phyloP scores from a whole-genome alignment of 1,140 invertebrate species.

The Drosophila kanapiae region DNA sequence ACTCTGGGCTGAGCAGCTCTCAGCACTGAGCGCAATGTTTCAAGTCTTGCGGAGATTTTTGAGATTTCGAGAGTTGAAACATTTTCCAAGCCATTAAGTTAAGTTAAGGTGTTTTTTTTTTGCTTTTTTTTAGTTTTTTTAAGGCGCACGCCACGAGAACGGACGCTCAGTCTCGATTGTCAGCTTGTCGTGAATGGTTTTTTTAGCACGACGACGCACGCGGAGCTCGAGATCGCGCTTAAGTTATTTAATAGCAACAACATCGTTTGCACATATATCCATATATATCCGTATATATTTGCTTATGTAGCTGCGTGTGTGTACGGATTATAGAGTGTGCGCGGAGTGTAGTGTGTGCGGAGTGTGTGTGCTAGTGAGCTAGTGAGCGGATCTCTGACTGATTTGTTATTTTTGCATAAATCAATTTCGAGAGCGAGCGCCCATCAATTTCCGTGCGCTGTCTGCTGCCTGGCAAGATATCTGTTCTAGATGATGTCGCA shows the following conservation, averaged over 20 bases:
- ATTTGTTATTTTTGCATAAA: conserved; percentile 74
- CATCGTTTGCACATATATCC: conserved; percentile 61
- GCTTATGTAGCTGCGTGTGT: conserved; percentile 36
- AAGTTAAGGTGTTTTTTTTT: conserved; percentile 22
- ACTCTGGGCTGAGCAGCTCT: conserved; percentile 11
- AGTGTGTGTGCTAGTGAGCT: conserved; percentile 8
- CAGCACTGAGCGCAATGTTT: conserved; percentile 58
- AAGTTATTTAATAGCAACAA: conserved; percentile 69
- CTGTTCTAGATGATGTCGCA: conserved; percentile 56
- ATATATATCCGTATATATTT: conserved; percentile 36
- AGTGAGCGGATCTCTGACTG: conserved; percentile 43
- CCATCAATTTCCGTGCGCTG: conserved; percentile 38
- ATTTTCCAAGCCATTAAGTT: conserved; percentile 79
- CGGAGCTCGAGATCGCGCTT: conserved; percentile 55
- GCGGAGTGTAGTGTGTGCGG: conserved; percentile 30
- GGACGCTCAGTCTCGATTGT: conserved; percentile 78
- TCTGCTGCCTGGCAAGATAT: conserved; percentile 12
- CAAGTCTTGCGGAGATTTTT: conserved; percentile 35
- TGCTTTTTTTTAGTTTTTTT: conserved; percentile 52
- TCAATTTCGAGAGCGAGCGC: conserved; percentile 68
- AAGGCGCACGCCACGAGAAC: conserved; percentile 79
- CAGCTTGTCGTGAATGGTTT: conserved; percentile 82
- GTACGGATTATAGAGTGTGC: conserved; percentile 14
- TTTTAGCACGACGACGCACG: conserved; percentile 69
- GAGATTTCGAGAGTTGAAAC: conserved; percentile 64